phyloP scores from a whole-genome alignment of 2,888 invertebrate genomes.

The Notodonta ziczac region DNA sequence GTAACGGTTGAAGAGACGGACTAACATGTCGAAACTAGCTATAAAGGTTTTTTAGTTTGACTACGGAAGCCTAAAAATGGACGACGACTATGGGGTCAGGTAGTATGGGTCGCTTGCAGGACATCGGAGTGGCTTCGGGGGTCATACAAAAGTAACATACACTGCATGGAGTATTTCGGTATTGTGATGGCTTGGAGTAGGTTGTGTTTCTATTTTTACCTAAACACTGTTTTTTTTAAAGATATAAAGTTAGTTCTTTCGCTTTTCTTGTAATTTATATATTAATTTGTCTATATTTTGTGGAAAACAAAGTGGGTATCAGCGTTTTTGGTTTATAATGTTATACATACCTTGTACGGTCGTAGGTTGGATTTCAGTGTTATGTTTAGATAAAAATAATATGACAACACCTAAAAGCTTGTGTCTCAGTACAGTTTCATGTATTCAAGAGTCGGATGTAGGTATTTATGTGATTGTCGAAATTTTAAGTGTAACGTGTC shows the following conservation, averaged over 20 bases:
- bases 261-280: too few species aligned
- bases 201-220: conserved; percentile 32
- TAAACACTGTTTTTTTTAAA: conserved; percentile 31
- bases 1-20: too few species aligned
- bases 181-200: conserved; percentile 29
- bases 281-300: background rate
- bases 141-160: conserved; percentile 41
- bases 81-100: conserved; percentile 41
- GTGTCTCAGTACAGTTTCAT: conserved; percentile 64
- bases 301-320: background rate
- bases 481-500: conserved; percentile 37
- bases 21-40: too few species aligned
- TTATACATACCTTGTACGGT: too few species aligned
- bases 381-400: conserved; percentile 42
- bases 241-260: too few species aligned
- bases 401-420: conserved; percentile 58
- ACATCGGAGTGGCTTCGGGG: conserved; percentile 41
- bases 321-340: too few species aligned
- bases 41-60: too few species aligned
- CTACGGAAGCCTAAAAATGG: conserved; percentile 19
- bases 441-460: conserved; percentile 29
- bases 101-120: conserved; percentile 45
- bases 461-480: conserved; percentile 28
- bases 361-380: conserved; percentile 14
- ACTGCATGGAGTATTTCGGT: conserved; percentile 42